Evolutionary conservation across 2,113 vertebrate genomes (phyloP), one percentile per base, ranked within the genome.

Genomic region (Protomyctophum bolini): DNA sequence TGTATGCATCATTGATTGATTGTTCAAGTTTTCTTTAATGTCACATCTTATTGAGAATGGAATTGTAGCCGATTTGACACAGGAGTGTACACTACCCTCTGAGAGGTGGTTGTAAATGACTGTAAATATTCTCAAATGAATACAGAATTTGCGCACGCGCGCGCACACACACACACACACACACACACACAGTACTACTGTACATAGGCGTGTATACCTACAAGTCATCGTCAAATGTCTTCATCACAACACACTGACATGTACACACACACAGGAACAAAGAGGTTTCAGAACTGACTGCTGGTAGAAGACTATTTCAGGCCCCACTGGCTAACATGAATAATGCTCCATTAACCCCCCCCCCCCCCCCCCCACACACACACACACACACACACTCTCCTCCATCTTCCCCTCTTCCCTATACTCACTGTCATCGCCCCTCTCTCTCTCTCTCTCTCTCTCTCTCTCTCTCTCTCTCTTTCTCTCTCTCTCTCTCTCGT

Each of bases 291-390:
- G 14, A 65, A 54, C 62, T 49, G 21, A 79, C 79, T 65, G 28
- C 59, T 72, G 68, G 51, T 58, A 86, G 80, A 83, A 83, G 62
- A 77, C 75, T 80, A 79, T 86, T 89, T 88, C 72, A 87, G 71
- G 65, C 73, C 69, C 69, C 21, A 21, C 66, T 87, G 66, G 79
- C 58, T 80, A 77, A 86, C 77, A 71, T 83, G 79, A 87, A 83
- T 83, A 78, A 75, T 59, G 70, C 68, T 79, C 73, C 58, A 86
- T 87, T 79, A 85, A 81, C 70, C 76, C 76, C 56, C 56, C 73
- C 66, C 65, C 47, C 70, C 9, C 68, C 60, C 69, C 57, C 33
- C 56, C 29, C 58, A 21, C 49, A 65, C 57, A n/a, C n/a, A n/a
- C n/a, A n/a, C 33, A 7, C 73, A 21, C 76, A 83, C 79, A 60